Evolutionary conservation across 2,888 invertebrate genomes (phyloP), one percentile per base, ranked within the genome.

Genomic region (Carterocephalus palaemon): DNA sequence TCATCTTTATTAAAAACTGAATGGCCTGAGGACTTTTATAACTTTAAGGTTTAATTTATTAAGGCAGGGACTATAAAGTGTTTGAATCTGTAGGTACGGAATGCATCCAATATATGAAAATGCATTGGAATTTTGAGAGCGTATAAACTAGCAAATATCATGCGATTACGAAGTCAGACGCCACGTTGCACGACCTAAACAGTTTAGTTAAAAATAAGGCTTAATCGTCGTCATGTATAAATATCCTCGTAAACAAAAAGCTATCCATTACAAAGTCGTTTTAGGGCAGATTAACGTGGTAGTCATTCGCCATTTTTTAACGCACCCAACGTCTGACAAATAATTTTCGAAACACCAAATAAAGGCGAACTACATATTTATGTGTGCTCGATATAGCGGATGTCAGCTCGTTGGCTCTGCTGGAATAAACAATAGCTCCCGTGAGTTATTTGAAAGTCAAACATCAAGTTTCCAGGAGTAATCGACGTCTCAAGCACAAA

Each of bases 401-500:
- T 66, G 68, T 71, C 69, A 70, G 60, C 55, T 58, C 60, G 62
- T 62, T 63, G 67, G 59, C 61, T 67, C 62, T 62, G 62, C 62
- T 58, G 59, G 61, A 62, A 74, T 72, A 69, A 71, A 78, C 72
- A 77, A 75, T 70, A 67, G 70, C 62, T 54, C 52, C 49, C 48
- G 60, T 52, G 53, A 61, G 62, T 60, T 69, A 78, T 77, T 78
- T 75, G 70, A 75, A 78, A 79, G 69, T 75, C 75, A 75, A 78
- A 73, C 67, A 70, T 67, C 65, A 60, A 51, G 53, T 32, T 59
- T 57, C 23, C 13, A 60, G 59, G 60, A 67, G 73, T 74, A 78
- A 78, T 78, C 74, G 74, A 76, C 73, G 67, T 76, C 73, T 75
- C 72, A 73, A 77, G 68, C 70, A 70, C 72, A 59, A 66, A 67